Conservation (phyloP, 2,888 invertebrate species). For the Acronicta leporina region DNA sequence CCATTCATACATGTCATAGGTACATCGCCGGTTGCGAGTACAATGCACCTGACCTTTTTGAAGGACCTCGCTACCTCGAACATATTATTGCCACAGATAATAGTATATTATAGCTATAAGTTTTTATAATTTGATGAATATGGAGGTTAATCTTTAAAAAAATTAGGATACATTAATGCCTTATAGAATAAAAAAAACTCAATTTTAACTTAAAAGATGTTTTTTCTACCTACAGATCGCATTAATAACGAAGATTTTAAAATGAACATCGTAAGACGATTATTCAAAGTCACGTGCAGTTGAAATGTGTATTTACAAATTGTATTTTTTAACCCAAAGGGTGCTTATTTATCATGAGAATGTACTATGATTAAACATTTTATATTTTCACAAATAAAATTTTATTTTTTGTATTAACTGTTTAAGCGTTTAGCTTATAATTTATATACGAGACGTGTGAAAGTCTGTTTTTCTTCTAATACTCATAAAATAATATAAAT, state of each 20-base stretch:
- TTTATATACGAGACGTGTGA: background rate
- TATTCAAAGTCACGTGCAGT: slow-evolving; percentile 7
- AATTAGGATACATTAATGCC: too few species aligned
- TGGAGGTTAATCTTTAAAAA: too few species aligned
- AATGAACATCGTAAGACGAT: slow-evolving; percentile 5
- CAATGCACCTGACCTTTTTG: too few species aligned
- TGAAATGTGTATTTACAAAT: slow-evolving; percentile 1
- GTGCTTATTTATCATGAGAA: slow-evolving; percentile 3
- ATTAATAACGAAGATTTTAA: background rate
- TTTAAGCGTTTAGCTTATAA: background rate
- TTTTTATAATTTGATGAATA: too few species aligned
- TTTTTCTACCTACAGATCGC: background rate
- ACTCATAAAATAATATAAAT: background rate
- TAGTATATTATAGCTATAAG: too few species aligned
- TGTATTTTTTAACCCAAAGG: background rate
- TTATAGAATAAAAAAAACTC: too few species aligned
- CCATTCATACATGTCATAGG: too few species aligned
- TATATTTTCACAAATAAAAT: background rate
- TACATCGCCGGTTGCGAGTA: too few species aligned
- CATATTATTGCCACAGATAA: too few species aligned
- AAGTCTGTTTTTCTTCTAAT: background rate
- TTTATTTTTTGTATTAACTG: background rate
- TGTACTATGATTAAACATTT: background rate
- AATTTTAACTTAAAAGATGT: too few species aligned
- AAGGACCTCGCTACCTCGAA: too few species aligned